Evolutionary conservation across 92 coral and sea anemone genomes (phyloP).

Genomic region (Nematostella vectensis): DNA sequence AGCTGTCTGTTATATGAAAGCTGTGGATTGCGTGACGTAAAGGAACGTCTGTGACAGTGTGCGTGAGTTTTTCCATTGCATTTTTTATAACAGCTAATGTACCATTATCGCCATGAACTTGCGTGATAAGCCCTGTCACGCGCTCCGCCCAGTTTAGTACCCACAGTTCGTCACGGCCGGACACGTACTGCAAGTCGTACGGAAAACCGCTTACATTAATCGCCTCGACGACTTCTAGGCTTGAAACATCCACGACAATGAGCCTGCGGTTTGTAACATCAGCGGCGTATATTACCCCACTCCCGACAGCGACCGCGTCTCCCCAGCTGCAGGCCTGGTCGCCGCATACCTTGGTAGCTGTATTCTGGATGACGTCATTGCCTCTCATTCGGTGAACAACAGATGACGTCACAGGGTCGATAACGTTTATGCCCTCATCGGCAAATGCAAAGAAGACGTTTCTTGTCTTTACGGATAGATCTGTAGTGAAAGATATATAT

Average conservation of each 20-base stretch:
- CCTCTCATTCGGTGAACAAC: conserved; percentile 38
- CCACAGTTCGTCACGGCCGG: conserved; percentile 46
- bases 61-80: conserved; percentile 38
- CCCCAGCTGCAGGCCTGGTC: conserved; percentile 50
- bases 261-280: conserved; percentile 46
- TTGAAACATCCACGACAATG: conserved; percentile 31
- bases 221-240: conserved; percentile 30
- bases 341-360: conserved; percentile 29
- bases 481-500: too few species aligned
- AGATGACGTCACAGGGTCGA: conserved; percentile 43
- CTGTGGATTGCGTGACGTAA: conserved; percentile 20
- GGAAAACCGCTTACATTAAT: conserved; percentile 29
- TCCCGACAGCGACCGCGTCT: conserved; percentile 43
- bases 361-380: conserved; percentile 46
- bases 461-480: background rate
- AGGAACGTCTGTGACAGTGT: conserved; percentile 21
- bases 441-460: conserved; percentile 48
- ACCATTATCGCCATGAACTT: conserved; percentile 60
- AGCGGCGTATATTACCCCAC: conserved; percentile 37
- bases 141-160: conserved; percentile 23
- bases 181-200: conserved; percentile 42
- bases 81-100: conserved; percentile 33
- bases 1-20: conserved; percentile 40
- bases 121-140: conserved; percentile 24
- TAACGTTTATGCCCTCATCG: conserved; percentile 53